phyloP scores from a whole-genome alignment of 2,113 vertebrate genomes.

The Rana temporaria region DNA sequence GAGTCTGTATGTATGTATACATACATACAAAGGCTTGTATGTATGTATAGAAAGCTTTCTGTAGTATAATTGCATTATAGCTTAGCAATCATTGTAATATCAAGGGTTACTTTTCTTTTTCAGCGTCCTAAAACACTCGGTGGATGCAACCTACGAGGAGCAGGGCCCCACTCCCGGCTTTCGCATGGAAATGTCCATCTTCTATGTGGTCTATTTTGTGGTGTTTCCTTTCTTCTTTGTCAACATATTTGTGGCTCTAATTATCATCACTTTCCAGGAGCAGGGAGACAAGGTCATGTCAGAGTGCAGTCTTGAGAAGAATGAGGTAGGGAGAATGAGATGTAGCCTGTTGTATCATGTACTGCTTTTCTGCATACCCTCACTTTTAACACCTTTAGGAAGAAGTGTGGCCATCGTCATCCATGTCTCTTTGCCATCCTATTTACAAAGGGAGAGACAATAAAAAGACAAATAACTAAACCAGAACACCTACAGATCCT shows the following conservation, averaged over 20 bases:
- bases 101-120: constrained; percentile 23
- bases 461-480: too few species aligned
- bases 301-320: constrained; percentile 96
- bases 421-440: too few species aligned
- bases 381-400: too few species aligned
- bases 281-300: constrained; percentile 97
- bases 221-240: constrained; percentile 99
- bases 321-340: constrained; percentile 77
- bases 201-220: constrained; percentile 97
- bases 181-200: constrained; percentile 96
- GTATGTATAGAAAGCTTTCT: too few species aligned
- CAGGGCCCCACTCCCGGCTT: constrained; percentile 93
- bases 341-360: too few species aligned
- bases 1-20: too few species aligned
- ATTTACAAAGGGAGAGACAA: too few species aligned
- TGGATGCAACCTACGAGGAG: constrained; percentile 95
- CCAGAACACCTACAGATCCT: too few species aligned
- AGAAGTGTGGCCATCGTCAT: too few species aligned
- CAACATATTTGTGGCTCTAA: constrained; percentile 97
- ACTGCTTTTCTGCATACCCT: too few species aligned
- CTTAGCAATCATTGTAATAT: not conserved
- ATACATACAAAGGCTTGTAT: too few species aligned
- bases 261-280: constrained; percentile 98
- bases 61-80: too few species aligned
- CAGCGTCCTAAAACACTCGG: constrained; percentile 95